phyloP scores from a whole-genome alignment of 1,140 invertebrate species.

The Calycopis cecrops region DNA sequence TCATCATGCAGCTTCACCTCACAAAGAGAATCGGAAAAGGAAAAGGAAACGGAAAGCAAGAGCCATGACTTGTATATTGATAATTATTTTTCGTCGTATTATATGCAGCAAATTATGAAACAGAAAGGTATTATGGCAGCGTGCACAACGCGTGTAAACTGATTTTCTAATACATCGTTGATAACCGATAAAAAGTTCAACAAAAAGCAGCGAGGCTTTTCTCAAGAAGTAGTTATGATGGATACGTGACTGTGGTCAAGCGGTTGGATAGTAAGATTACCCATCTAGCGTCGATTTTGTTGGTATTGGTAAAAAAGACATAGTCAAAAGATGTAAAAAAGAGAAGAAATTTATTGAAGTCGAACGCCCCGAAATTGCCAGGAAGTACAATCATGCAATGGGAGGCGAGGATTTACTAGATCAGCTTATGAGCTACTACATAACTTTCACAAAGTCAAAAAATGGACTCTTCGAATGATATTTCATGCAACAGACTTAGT shows the following conservation, averaged over 20 bases:
- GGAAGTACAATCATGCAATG: slow-evolving; percentile 36
- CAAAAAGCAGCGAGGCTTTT: slow-evolving; percentile 45
- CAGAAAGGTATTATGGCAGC: slow-evolving; percentile 48
- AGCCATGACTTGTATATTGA: slow-evolving; percentile 34
- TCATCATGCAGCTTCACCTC: slow-evolving; percentile 37
- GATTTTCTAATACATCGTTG: slow-evolving; percentile 35
- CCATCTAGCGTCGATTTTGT: slow-evolving; percentile 60
- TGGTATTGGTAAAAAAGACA: slow-evolving; percentile 43
- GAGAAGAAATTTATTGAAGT: slow-evolving; percentile 47
- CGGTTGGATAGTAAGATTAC: slow-evolving; percentile 59
- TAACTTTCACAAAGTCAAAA: slow-evolving; percentile 36
- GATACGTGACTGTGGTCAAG: slow-evolving; percentile 46
- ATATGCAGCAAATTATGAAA: slow-evolving; percentile 48
- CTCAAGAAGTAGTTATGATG: slow-evolving; percentile 48
- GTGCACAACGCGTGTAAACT: slow-evolving; percentile 45
- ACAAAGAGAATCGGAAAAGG: slow-evolving; percentile 38
- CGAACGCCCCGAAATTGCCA: slow-evolving; percentile 43
- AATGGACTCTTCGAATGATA: slow-evolving; percentile 36
- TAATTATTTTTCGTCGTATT: slow-evolving; percentile 51
- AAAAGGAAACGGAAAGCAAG: too few species aligned
- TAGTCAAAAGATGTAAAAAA: slow-evolving; percentile 40
- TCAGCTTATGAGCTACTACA: slow-evolving; percentile 37
- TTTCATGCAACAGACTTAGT: slow-evolving; percentile 38
- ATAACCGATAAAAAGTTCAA: slow-evolving; percentile 46
- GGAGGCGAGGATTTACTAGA: slow-evolving; percentile 42